These are phyloP conservation scores for Zelleria hepariella DNA, from an alignment of 2,888 invertebrate species.

Conservation along the genomic window DNA sequence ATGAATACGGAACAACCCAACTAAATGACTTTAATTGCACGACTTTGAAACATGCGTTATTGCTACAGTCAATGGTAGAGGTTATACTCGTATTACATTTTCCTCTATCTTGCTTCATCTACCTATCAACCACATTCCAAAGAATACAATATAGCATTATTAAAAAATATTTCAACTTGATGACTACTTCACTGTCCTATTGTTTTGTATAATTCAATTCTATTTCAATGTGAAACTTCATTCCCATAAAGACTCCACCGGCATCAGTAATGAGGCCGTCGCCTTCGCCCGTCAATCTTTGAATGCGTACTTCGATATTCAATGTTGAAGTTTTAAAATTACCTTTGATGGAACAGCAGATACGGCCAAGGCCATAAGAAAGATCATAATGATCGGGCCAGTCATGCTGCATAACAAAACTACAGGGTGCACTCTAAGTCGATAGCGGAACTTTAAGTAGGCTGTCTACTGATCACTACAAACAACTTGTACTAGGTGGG, in stretches of 20 bases:
- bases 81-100: no score
- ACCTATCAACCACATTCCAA: no score
- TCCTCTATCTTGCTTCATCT: no score
- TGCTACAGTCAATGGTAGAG: not conserved
- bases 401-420: slow-evolving; percentile 39
- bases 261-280: slow-evolving; percentile 1
- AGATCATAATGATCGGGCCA: slow-evolving; percentile 23
- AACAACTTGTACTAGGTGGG: no score
- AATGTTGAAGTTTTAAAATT: not conserved
- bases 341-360: slow-evolving; percentile 17
- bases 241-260: not conserved
- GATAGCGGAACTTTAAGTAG: no score
- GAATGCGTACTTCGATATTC: not conserved
- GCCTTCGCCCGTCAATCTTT: not conserved
- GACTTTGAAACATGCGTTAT: not conserved
- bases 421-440: not conserved
- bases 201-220: not conserved
- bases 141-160: no score
- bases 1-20: no score
- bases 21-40: not conserved
- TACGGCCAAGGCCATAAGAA: slow-evolving; percentile 17
- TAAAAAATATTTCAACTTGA: no score
- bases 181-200: no score
- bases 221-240: not conserved
- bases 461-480: no score